Evolutionary conservation across 2,113 vertebrate species (phyloP).

Genomic region (Cyphomyrus plagiostoma): DNA sequence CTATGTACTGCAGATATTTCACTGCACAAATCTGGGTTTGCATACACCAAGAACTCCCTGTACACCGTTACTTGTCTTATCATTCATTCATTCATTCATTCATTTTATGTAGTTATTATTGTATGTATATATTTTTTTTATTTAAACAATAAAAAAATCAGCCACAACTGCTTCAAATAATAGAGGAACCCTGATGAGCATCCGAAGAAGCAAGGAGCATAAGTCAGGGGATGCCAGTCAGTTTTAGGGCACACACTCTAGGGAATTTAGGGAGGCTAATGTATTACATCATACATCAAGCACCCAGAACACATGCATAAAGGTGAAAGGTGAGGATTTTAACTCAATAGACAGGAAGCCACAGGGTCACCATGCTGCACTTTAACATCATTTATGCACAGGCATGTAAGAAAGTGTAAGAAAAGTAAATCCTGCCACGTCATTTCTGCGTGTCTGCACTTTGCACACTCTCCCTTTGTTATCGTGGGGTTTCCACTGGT

Average conservation of each 20-base stretch:
- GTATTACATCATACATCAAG: not conserved
- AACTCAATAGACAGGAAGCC: not conserved
- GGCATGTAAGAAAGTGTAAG: not conserved
- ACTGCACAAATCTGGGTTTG: not conserved
- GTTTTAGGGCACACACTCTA: not conserved
- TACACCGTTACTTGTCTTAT: not conserved
- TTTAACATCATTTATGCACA: not conserved
- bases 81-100: not conserved
- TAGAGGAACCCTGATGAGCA: not conserved
- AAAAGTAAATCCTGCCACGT: not conserved
- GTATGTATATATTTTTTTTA: not conserved
- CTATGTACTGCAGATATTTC: not conserved
- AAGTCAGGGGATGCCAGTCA: not conserved
- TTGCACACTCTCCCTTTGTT: not conserved
- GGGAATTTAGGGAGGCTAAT: not conserved
- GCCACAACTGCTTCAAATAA: not conserved
- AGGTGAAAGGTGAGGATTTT: not conserved
- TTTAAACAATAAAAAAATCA: not conserved
- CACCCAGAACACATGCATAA: not conserved
- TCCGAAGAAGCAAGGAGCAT: not conserved
- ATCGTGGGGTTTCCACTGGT: not conserved
- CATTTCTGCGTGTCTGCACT: not conserved
- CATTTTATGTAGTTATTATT: not conserved
- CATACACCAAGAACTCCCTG: not conserved
- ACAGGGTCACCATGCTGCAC: not conserved